Evolutionary conservation across 2,797 vertebrate species (phyloP).

Genomic region (Lates japonicus): DNA sequence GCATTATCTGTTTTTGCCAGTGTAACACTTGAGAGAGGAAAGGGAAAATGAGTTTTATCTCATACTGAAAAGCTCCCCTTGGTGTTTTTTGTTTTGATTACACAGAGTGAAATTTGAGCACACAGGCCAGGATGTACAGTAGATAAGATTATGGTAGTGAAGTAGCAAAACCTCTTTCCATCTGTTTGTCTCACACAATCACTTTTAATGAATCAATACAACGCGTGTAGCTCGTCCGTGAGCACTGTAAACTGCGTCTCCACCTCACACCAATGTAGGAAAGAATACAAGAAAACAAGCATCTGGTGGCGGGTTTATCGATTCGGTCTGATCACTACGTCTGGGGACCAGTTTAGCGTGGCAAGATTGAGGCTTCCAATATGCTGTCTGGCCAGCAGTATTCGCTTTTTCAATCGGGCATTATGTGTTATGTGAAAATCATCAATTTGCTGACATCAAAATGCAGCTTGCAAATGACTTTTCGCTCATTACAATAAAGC

Average conservation of each 20-base stretch:
- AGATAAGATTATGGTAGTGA: conserved; percentile 21
- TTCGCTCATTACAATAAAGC: conserved; percentile 32
- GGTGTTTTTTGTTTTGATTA: conserved; percentile 29
- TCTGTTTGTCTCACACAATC: conserved; percentile 46
- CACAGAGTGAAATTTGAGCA: conserved; percentile 2
- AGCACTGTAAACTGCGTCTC: conserved; percentile 27
- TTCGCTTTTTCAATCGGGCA: conserved; percentile 17
- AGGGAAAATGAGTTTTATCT: conserved; percentile 22
- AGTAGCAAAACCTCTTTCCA: conserved; percentile 25
- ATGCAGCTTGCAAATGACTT: conserved; percentile 13
- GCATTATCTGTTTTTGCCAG: conserved; percentile 14
- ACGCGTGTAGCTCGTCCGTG: conserved; percentile 20
- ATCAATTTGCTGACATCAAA: conserved; percentile 17
- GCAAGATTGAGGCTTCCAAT: conserved; percentile 1
- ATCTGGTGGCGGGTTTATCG: conserved; percentile 41
- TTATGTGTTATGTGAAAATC: not conserved
- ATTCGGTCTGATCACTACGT: conserved; percentile 54
- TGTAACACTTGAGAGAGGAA: conserved; percentile 8
- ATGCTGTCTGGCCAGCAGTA: not conserved
- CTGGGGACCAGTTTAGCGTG: conserved; percentile 56
- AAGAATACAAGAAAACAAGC: conserved; percentile 33
- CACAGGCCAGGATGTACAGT: not conserved
- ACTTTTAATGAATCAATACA: conserved; percentile 62
- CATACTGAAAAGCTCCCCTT: not conserved
- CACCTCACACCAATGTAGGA: conserved; percentile 32